Base-by-base conservation (phyloP, 1,140 invertebrate genomes). In the Kradibia gibbosae region DNA sequence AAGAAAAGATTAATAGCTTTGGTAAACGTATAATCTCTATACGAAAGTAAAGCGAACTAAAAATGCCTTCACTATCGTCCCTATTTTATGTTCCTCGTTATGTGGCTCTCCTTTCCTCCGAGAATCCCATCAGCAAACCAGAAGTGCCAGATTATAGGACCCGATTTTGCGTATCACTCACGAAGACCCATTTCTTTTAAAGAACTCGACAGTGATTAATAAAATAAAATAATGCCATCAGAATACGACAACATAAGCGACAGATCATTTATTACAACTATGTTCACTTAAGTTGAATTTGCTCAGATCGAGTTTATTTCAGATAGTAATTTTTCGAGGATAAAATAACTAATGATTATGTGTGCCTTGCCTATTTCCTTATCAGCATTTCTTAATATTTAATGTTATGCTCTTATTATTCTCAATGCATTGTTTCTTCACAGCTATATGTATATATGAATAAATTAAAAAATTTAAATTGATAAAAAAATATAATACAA, bases 241-340 rank as follows among this genome's bases (percentile, higher is more conserved):
- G 60, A 39, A 57, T 42, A 17, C 50, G 36, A 39, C 50, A 36
- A 36, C 13, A 17, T 5, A 20, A 60, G 45, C 70, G 55, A 53
- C 28, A 22, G 39, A 53, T 67, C 71, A 75, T 81, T 81, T 67
- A 81, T 81, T 50, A 75, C 28, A 25, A 42, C 34, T n/a, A 17
- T 5, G 25, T 48, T 53, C 71, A 53, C 53, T 73, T 55, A 70
- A 62, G 39, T 48, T 73, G 42, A 73, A 80, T 80, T 72, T 80
- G 55, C 70, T 80, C 53, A 13, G 28, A 28, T 74, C 55, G 50
- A 74, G 70, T 50, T 48, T 80, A 80, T 36, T 45, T 10, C 13
- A 50, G 75, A 77, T 70, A 78, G 31, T 7, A 22, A 78, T 78
- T n/a, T n/a, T n/a, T n/a, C 45, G 22, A 28, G 17, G 42, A 53